phyloP scores from a whole-genome alignment of 2,888 invertebrate species.

The Eupithecia abbreviata region DNA sequence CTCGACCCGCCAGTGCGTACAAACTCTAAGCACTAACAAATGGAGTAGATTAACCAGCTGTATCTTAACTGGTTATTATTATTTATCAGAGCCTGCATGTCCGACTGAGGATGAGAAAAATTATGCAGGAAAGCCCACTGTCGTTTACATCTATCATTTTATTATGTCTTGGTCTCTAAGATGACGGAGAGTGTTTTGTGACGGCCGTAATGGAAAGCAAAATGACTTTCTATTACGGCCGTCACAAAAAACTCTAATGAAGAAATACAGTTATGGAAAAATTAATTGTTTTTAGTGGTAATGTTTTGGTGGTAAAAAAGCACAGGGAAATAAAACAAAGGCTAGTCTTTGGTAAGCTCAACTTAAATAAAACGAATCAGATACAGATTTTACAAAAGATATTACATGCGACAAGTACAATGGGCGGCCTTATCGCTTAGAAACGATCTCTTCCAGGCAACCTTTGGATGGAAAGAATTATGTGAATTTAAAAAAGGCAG shows the following conservation, averaged over 20 bases:
- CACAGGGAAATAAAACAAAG: background rate
- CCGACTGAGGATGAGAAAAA: slow-evolving; percentile 65
- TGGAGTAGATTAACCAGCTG: slow-evolving; percentile 48
- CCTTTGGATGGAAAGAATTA: too few species aligned
- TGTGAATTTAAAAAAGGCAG: too few species aligned
- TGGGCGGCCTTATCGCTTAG: too few species aligned
- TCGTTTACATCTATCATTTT: slow-evolving; percentile 44
- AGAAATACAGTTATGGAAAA: background rate
- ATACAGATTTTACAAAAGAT: too few species aligned
- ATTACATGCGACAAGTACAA: too few species aligned
- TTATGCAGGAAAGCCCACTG: slow-evolving; percentile 52
- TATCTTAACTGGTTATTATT: slow-evolving; percentile 63
- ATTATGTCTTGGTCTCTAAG: slow-evolving; percentile 10
- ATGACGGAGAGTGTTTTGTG: background rate
- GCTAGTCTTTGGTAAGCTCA: too few species aligned
- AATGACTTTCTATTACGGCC: too few species aligned
- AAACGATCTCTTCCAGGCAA: too few species aligned
- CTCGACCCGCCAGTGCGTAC: background rate
- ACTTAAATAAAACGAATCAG: too few species aligned
- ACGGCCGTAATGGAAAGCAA: background rate
- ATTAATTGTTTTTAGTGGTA: background rate
- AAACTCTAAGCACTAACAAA: slow-evolving; percentile 51
- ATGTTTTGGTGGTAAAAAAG: background rate
- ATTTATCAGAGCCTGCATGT: slow-evolving; percentile 64
- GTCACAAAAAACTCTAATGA: too few species aligned